phyloP scores from a whole-genome alignment of 2,888 invertebrate species.

The Geophilus truncorum region DNA sequence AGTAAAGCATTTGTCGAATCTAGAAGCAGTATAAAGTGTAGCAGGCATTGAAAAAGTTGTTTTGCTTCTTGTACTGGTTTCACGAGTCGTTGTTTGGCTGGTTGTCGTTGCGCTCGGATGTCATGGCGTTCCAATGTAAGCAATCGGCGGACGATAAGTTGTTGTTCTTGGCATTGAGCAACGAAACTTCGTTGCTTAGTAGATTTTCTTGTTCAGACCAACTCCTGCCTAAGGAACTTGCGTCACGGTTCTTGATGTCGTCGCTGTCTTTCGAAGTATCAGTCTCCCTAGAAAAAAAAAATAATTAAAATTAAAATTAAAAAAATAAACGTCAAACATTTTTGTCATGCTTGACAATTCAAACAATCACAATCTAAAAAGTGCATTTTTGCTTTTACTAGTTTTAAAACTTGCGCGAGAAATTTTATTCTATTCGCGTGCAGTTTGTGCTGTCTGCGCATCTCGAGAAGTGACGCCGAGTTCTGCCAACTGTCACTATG shows the following conservation, averaged over 20 bases:
- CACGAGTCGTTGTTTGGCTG: neutral
- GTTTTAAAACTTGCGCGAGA: too few species aligned
- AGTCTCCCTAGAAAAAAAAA: neutral
- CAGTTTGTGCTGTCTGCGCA: too few species aligned
- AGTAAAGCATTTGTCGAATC: neutral
- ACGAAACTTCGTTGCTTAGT: conserved; percentile 5
- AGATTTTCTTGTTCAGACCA: conserved; percentile 18
- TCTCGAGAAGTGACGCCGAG: too few species aligned
- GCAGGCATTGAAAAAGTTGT: neutral
- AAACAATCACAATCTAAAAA: too few species aligned
- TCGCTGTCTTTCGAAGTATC: neutral
- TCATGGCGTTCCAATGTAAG: neutral
- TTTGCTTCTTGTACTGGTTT: too few species aligned
- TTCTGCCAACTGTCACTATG: too few species aligned
- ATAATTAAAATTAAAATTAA: neutral
- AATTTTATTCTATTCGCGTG: too few species aligned
- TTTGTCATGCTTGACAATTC: too few species aligned
- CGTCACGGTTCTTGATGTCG: neutral
- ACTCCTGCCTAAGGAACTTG: neutral
- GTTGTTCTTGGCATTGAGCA: conserved; percentile 25
- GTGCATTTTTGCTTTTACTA: too few species aligned
- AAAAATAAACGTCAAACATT: neutral
- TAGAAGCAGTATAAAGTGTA: neutral
- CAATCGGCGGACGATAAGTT: conserved; percentile 13
- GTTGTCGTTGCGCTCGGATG: neutral